These are phyloP conservation scores for Cylas formicarius DNA, from an alignment of 1,140 invertebrate genomes.

Conservation along the genomic window DNA sequence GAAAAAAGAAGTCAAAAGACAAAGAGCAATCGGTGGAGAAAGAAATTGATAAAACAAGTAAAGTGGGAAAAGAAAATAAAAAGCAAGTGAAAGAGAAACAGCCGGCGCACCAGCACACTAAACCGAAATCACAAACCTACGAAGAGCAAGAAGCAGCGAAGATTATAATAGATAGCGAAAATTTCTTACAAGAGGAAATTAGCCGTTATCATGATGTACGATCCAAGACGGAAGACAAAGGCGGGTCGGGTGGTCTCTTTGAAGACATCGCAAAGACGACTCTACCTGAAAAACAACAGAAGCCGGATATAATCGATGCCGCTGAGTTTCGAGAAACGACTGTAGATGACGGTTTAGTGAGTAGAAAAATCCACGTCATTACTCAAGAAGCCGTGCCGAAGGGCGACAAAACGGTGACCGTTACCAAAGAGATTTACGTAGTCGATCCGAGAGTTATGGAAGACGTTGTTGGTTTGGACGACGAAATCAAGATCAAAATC, in stretches of 20 bases:
- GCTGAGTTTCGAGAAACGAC: slow-evolving; percentile 12
- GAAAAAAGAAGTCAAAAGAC: slow-evolving; percentile 26
- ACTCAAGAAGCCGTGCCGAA: slow-evolving; percentile 10
- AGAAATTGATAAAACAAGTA: slow-evolving; percentile 1
- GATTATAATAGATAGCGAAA: slow-evolving; percentile 21
- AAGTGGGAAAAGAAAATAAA: slow-evolving; percentile 9
- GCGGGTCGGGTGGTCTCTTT: slow-evolving; percentile 22
- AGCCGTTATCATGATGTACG: slow-evolving; percentile 25
- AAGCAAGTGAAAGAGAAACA: slow-evolving; percentile 11
- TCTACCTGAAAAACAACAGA: slow-evolving; percentile 15
- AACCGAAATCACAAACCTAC: slow-evolving; percentile 1
- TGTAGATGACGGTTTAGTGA: slow-evolving; percentile 8
- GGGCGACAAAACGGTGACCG: slow-evolving; percentile 14
- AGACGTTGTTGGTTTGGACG: slow-evolving; percentile 20
- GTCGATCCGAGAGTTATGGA: slow-evolving; percentile 15
- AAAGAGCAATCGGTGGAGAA: slow-evolving; percentile 12
- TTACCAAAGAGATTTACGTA: slow-evolving; percentile 18
- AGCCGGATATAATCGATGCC: slow-evolving; percentile 3
- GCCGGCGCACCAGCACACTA: neutral
- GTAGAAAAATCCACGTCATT: slow-evolving; percentile 15
- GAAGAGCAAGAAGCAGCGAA: slow-evolving; percentile 2
- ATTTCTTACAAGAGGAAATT: slow-evolving; percentile 29
- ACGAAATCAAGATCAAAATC: slow-evolving; percentile 23
- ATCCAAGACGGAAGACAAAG: slow-evolving; percentile 5
- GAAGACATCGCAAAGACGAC: slow-evolving; percentile 24